Percentiles rank a stretch among this genome's conserved stretches.
phyloP scores from a whole-genome alignment of 2,888 invertebrate species.

The Drosophila dives region DNA sequence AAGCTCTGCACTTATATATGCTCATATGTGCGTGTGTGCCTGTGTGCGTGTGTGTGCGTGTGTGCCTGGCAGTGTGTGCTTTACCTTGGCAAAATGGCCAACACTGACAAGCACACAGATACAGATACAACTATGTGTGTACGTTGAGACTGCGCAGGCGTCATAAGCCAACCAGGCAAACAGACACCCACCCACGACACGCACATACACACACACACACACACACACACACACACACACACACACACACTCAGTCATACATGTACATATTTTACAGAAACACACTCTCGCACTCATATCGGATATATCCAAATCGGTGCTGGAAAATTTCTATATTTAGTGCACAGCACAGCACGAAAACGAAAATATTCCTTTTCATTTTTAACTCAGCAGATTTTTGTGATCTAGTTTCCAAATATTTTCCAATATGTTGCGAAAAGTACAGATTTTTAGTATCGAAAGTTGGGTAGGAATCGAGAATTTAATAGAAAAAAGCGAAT shows the following conservation, averaged over 20 bases:
- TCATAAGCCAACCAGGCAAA: slow-evolving; percentile 2
- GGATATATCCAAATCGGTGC: slow-evolving; percentile 49
- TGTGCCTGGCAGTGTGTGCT: slow-evolving; percentile 36
- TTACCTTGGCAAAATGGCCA: slow-evolving; percentile 68
- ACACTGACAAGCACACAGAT: slow-evolving; percentile 28
- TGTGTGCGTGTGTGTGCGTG: slow-evolving; percentile 27
- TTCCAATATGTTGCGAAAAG: slow-evolving; percentile 13
- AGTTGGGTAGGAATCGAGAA: background rate
- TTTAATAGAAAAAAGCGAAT: background rate
- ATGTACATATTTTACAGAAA: background rate
- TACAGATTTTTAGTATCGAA: background rate
- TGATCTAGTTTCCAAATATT: slow-evolving; percentile 42
- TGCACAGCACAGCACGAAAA: slow-evolving; percentile 17
- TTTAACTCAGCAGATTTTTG: slow-evolving; percentile 18
- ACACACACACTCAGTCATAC: background rate
- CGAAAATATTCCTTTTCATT: slow-evolving; percentile 18
- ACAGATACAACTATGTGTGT: slow-evolving; percentile 1
- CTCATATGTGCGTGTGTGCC: slow-evolving; percentile 27
- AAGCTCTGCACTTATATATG: slow-evolving; percentile 41
- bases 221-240: slow-evolving; percentile 12
- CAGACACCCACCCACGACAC: slow-evolving; percentile 11
- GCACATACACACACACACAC: slow-evolving; percentile 5
- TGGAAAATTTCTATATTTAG: slow-evolving; percentile 57
- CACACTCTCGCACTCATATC: slow-evolving; percentile 26
- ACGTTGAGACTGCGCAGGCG: slow-evolving; percentile 46